Percentiles rank a stretch among this genome's conserved stretches.
phyloP scores from a whole-genome alignment of 2,797 vertebrate genomes.

The Neosilurus hyrtlii region DNA sequence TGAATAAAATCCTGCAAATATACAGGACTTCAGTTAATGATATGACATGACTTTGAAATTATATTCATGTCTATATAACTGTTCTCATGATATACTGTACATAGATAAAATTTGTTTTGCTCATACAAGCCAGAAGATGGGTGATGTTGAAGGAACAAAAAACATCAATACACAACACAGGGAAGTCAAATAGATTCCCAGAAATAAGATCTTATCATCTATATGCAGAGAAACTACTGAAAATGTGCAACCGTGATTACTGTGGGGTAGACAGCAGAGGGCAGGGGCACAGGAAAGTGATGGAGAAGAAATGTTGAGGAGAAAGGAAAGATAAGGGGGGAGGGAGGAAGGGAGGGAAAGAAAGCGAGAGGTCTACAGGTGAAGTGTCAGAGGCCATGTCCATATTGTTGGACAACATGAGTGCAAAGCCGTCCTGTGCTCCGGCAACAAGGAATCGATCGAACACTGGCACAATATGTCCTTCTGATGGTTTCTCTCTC shows the following conservation, averaged over 20 bases:
- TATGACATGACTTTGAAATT: too few species aligned
- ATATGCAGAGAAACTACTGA: neutral
- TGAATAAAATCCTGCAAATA: neutral
- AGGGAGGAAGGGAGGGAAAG: neutral
- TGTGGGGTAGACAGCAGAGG: slow-evolving; percentile 24
- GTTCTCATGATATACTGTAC: too few species aligned
- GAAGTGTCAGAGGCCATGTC: slow-evolving; percentile 32
- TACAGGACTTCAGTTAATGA: too few species aligned
- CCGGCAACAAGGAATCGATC: slow-evolving; percentile 37
- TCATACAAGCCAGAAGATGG: neutral
- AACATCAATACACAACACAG: neutral
- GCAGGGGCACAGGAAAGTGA: neutral
- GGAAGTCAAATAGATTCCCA: too few species aligned
- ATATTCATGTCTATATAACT: too few species aligned
- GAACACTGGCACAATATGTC: slow-evolving; percentile 1
- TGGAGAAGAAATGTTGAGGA: slow-evolving; percentile 6
- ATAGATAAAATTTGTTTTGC: too few species aligned
- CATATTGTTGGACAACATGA: slow-evolving; percentile 37
- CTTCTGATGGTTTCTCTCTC: slow-evolving; percentile 11
- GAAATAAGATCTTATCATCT: too few species aligned
- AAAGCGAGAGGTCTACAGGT: slow-evolving; percentile 26
- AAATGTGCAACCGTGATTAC: too few species aligned
- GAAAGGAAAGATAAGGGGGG: neutral
- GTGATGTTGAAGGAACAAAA: too few species aligned
- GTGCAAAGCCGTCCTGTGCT: slow-evolving; percentile 19